Base-by-base conservation (phyloP, 2,797 vertebrate genomes). In the Crypturellus tataupa region DNA sequence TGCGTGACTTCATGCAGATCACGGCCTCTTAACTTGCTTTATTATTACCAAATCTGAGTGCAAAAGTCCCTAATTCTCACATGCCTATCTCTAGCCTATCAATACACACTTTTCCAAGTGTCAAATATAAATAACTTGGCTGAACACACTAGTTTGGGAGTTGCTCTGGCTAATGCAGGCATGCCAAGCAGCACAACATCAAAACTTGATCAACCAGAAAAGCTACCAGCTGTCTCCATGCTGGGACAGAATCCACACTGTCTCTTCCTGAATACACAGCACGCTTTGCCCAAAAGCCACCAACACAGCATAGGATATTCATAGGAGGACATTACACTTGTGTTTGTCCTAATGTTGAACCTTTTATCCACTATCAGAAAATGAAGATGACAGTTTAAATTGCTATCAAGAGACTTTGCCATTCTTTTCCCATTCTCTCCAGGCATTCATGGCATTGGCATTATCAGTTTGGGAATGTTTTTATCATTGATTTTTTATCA, bases 301-400 rank as follows among this genome's bases (percentile, higher is more conserved):
- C 8, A 51, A 12, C 0, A 0, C 85, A 21, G 8, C 11, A 8
- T 8, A 12, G 27, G 16, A n/a, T 55, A 59, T 35, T 39, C 35
- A 67, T 3, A 80, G 56, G 15, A 77, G 8, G 31, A 72, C 4
- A 4, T 15, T 40, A 76, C 6, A 40, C 5, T 65, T 33, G 25
- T 6, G 25, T 79, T 39, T 29, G 80, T 33, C 2, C 2, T 33
- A 39, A 7, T 0, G 1, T 20, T 11, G 29, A 77, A 70, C 0
- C 20, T 35, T 73, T 87, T 14, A 40, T 37, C 17, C n/a, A 62
- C 35, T 72, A 64, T 31, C 23, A 19, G 17, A 85, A 88, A 87
- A 35, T 0, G 15, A 12, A 12, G 55, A 35, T 6, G 9, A 51
- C 3, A 59, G 10, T 0, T 8, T 55, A 40, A 69, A 59, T 63